Percentiles rank a stretch among this genome's conserved stretches.
Conservation (phyloP, 2,113 vertebrate genomes). For the Fregetta grallaria region DNA sequence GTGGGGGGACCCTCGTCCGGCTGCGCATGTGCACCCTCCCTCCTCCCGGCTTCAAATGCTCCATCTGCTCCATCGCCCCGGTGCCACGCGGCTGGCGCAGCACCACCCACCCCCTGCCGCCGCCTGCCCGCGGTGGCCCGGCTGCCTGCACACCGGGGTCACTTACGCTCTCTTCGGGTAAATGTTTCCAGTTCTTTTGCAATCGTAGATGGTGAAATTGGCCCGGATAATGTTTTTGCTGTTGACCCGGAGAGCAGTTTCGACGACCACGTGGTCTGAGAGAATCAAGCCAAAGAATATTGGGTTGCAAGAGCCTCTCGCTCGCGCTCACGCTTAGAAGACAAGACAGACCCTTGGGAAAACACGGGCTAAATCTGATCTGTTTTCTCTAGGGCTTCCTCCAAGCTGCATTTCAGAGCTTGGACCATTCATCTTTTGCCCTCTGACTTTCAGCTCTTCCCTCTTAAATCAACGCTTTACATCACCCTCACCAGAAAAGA, state of each 20-base stretch:
- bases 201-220: conserved; percentile 93
- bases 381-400: conserved; percentile 34
- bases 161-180: conserved; percentile 88
- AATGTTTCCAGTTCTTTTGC: conserved; percentile 83
- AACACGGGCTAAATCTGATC: conserved; percentile 20
- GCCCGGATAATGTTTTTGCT: conserved; percentile 84
- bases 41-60: neutral
- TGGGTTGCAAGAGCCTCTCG: conserved; percentile 45
- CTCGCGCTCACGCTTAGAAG: neutral
- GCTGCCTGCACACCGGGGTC: neutral
- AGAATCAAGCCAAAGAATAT: conserved; percentile 61
- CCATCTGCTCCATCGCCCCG: neutral
- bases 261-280: conserved; percentile 86
- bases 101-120: neutral
- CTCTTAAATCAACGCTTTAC: neutral
- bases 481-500: neutral
- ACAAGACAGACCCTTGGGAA: conserved; percentile 25
- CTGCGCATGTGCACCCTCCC: neutral
- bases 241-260: conserved; percentile 85
- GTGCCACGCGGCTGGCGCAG: rapidly evolving
- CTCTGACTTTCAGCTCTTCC: conserved; percentile 4
- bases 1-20: rapidly evolving
- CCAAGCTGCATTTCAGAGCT: neutral
- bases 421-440: neutral
- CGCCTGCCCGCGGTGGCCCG: rapidly evolving